Base-by-base conservation (phyloP, 2,113 vertebrate species). In the Macroglossus sobrinus region DNA sequence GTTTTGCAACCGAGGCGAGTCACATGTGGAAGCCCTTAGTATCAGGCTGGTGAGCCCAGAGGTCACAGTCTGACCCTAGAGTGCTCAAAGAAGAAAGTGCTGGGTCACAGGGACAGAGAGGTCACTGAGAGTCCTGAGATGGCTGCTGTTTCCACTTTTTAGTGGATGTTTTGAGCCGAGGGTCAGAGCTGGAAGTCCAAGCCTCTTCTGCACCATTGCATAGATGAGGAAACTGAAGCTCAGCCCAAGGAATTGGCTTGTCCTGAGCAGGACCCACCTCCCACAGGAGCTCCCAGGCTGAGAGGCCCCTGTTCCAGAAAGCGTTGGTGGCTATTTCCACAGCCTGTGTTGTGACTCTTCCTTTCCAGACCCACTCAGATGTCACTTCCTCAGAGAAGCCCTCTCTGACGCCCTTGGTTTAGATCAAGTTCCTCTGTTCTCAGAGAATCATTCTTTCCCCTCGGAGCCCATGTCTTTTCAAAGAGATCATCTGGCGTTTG, bases 1-100 rank as follows among this genome's bases (percentile, higher is more conserved):
- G 63, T 93, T 96, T 89, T 75, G 59, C 86, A 97, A 94, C 3
- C 12, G 57, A 13, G 12, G 13, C 28, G 11, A 28, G 0, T 71
- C n/a, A 40, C 30, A 7, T 2, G 3, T 5, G 8, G 38, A 6
- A 11, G 40, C 35, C 38, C 38, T 43, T 2, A 0, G 28, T 18
- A 9, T 13, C 45, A 14, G 21, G 18, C 75, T 43, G 75, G 10
- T 28, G 30, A 84, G 26, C 38, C 19, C 26, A 19, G 78, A 80
- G 50, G 21, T 85, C 35, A 85, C 15, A 0, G n/a, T 38, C 78
- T 82, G 50, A 40, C 59, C 47, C 10, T 7, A 13, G 88, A 61
- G 24, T 33, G 11, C 28, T 22, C 28, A 8, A 19, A 21, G 19
- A 84, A 45, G 66, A 66, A 91, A 84, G 11, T 18, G 33, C 7